Percentiles rank a stretch among this genome's conserved stretches.
phyloP scores from a whole-genome alignment of 1,140 invertebrate genomes.

The Belonocnema kinseyi region DNA sequence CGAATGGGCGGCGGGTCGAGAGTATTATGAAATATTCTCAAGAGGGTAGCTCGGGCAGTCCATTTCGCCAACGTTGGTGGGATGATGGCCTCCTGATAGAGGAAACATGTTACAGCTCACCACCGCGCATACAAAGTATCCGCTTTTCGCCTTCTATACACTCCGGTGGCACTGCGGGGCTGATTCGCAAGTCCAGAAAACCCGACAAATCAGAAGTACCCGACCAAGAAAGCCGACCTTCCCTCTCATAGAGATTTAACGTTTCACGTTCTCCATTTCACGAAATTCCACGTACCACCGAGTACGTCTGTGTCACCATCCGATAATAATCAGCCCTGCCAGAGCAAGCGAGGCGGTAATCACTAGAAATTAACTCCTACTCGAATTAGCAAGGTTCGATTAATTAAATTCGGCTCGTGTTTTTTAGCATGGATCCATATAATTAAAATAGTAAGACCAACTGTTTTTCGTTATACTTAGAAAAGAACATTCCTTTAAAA shows the following conservation, averaged over 20 bases:
- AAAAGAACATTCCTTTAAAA: too few relatives aligned
- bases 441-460: too few relatives aligned
- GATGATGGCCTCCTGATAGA: conserved; percentile 57
- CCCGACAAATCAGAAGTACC: conserved; percentile 52
- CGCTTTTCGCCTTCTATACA: conserved; percentile 48
- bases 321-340: background rate
- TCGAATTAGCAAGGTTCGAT: too few relatives aligned
- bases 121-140: conserved; percentile 56
- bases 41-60: conserved; percentile 42
- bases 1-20: conserved; percentile 38
- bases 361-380: too few relatives aligned
- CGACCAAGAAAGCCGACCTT: conserved; percentile 48
- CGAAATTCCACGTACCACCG: background rate
- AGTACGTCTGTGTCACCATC: background rate
- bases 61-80: conserved; percentile 38
- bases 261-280: conserved; percentile 2
- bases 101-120: conserved; percentile 56
- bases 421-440: too few relatives aligned
- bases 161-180: conserved; percentile 30
- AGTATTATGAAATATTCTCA: conserved; percentile 59
- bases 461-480: too few relatives aligned
- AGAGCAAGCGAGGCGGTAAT: background rate
- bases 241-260: conserved; percentile 28
- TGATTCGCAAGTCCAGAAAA: conserved; percentile 30
- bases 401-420: too few relatives aligned